phyloP scores from a whole-genome alignment of 1,140 invertebrate species.

The Pseudobourletiella spinata region DNA sequence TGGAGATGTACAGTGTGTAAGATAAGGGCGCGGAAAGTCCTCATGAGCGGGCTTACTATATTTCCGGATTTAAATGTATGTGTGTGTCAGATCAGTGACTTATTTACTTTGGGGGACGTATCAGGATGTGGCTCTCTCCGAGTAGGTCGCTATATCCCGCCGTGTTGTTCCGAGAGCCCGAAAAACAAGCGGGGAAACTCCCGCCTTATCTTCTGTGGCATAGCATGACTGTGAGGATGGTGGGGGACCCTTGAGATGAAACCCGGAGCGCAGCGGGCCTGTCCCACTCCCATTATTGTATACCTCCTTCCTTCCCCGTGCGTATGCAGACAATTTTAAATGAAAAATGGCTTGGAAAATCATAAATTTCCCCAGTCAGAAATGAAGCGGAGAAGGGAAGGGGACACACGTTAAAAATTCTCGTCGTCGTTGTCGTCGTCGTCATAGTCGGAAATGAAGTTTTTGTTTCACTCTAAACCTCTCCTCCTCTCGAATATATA shows the following conservation, averaged over 20 bases:
- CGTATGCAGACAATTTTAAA: not conserved
- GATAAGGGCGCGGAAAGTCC: too few species aligned
- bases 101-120: too few species aligned
- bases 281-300: not conserved
- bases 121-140: too few species aligned
- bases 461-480: constrained; percentile 12
- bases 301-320: too few species aligned
- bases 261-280: not conserved
- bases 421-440: not conserved
- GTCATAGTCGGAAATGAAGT: constrained; percentile 16
- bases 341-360: constrained; percentile 27
- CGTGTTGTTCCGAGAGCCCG: not conserved
- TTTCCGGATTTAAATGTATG: too few species aligned
- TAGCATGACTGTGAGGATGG: not conserved
- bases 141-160: not conserved
- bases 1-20: too few species aligned
- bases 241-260: not conserved
- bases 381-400: not conserved
- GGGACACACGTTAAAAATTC: constrained; percentile 13
- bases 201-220: not conserved
- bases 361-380: constrained; percentile 18
- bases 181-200: not conserved
- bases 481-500: not conserved
- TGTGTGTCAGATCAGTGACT: too few species aligned
- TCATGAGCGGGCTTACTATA: too few species aligned